Evolutionary conservation across 2,113 vertebrate genomes (phyloP).

Genomic region (human (Homo sapiens)): GRCh38 chr7:36689001-36689500

Average conservation of each 20-base stretch:
- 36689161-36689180: background rate
- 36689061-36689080: too few relatives aligned
- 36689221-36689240: background rate
- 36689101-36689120: background rate
- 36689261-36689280: background rate
- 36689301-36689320: background rate
- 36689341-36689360: background rate
- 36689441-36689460: background rate
- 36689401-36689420: background rate
- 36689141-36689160: background rate
- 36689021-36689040: background rate
- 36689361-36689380: background rate
- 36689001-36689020: too few relatives aligned
- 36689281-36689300: fast-evolving
- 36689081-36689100: background rate
- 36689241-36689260: background rate
- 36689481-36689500: background rate
- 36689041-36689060: background rate
- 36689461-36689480: background rate
- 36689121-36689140: fast-evolving
- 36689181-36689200: background rate
- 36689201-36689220: background rate
- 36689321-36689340: background rate
- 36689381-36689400: background rate
- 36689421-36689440: background rate